A percentile compares a stretch with the other conserved stretches of the same genome.
phyloP scores from a whole-genome alignment of 64 coral and sea anemone genomes.

The Orbicella faveolata region DNA sequence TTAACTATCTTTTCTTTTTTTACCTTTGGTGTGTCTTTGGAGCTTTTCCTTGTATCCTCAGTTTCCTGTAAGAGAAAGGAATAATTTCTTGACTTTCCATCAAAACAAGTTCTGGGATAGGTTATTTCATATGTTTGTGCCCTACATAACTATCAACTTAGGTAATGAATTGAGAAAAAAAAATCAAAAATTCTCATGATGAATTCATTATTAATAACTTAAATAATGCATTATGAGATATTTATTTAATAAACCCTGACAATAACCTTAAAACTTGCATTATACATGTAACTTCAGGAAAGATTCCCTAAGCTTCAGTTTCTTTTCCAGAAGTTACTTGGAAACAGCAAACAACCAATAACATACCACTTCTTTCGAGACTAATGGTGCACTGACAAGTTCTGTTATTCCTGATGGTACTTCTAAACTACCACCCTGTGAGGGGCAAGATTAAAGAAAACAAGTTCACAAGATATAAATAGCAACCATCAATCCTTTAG shows the following conservation, averaged over 20 bases:
- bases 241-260: too few species aligned
- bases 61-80: slow-evolving; percentile 8
- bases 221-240: too few species aligned
- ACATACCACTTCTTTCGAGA: slow-evolving; percentile 38
- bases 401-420: slow-evolving; percentile 80
- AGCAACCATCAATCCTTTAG: too few species aligned
- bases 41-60: not conserved
- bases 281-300: not conserved
- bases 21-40: slow-evolving; percentile 72
- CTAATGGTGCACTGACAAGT: slow-evolving; percentile 77
- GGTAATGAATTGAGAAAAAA: too few species aligned
- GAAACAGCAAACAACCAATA: not conserved
- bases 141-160: too few species aligned
- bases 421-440: slow-evolving; percentile 29
- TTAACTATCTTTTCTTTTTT: not conserved
- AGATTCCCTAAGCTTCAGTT: not conserved
- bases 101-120: too few species aligned
- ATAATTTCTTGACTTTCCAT: too few species aligned
- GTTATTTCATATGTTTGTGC: too few species aligned
- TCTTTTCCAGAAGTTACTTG: not conserved
- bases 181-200: too few species aligned
- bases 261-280: too few species aligned
- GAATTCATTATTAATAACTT: too few species aligned
- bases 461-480: not conserved
- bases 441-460: not conserved